Evolutionary conservation across 2,888 invertebrate genomes (phyloP), one percentile per base, ranked within the genome.

Genomic region (Tachystola acroxantha): DNA sequence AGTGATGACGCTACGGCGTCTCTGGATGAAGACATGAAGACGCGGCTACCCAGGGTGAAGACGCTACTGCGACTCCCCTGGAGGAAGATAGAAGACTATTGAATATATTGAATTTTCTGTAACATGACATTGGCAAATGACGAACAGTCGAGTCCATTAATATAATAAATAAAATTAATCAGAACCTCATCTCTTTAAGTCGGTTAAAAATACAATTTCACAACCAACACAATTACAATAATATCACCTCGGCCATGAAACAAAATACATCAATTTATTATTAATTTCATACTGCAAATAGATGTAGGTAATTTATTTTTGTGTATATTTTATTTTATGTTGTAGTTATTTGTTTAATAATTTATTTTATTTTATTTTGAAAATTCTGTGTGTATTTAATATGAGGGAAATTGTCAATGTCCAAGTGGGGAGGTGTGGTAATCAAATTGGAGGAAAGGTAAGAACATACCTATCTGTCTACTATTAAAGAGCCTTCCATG

Each of bases 341-440:
- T 41, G 46, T 38, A 42, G 53, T 10, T 53, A 35, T 53, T 60
- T 11, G 25, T 40, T 38, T n/a, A 13, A n/a, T 10, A 10, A 12
- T 25, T 29, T 65, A 24, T 65, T 57, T 37, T 44, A 10, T 42
- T 39, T 44, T 49, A 46, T 43, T 39, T 34, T 41, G 46, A 37
- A 42, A 53, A n/a, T 10, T 53, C 34, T 53, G 60, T 11, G 25
- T 40, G 36, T n/a, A 13, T 7, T 10, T 9, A 12, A 20, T 53
- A 94, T 94, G 94, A 90, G 94, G 76, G 94, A 94, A 89, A 94
- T 94, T 54, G 93, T 94, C 36, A 93, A 94, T 69, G 80, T 94
- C 46, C 94, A 94, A 75, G 93, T 80, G 20, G 85, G 85, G 4
- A 64, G 78, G 42, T 84, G 84, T 30, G 85, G 85, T 2, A 85